A percentile compares a stretch with the other conserved stretches of the same genome.
Evolutionary conservation across 1,140 invertebrate species (phyloP).

Genomic region (Drosophila parabipectinata): DNA sequence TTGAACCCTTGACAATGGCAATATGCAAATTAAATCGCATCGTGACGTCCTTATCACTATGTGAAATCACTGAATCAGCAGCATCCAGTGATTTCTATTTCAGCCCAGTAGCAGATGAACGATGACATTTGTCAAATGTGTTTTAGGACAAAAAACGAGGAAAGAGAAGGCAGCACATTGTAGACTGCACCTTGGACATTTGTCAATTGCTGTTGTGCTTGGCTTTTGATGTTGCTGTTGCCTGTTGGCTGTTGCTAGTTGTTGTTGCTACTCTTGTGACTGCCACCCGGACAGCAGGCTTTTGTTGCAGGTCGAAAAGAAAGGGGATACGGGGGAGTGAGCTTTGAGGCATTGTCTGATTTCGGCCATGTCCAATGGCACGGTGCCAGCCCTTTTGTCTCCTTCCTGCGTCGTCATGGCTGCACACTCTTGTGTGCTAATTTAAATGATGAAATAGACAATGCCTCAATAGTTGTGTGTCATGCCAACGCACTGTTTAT

Average conservation of each 20-base stretch:
- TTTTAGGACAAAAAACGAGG: constrained; percentile 20
- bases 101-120: constrained; percentile 38
- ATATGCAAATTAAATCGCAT: constrained; percentile 63
- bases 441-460: constrained; percentile 72
- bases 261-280: constrained; percentile 33
- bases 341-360: constrained; percentile 69
- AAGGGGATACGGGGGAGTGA: constrained; percentile 1
- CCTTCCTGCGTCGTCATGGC: constrained; percentile 48
- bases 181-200: constrained; percentile 65
- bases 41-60: constrained; percentile 61
- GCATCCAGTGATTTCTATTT: constrained; percentile 55
- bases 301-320: constrained; percentile 48
- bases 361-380: constrained; percentile 44
- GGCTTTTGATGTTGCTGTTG: constrained; percentile 39
- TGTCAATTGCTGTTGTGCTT: constrained; percentile 69
- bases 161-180: neutral
- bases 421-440: constrained; percentile 59
- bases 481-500: constrained; percentile 55
- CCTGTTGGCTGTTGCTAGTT: constrained; percentile 14
- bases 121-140: constrained; percentile 66
- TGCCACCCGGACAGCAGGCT: constrained; percentile 44
- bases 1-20: constrained; percentile 18
- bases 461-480: constrained; percentile 39
- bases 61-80: constrained; percentile 61
- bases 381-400: constrained; percentile 37